A percentile compares a stretch with the other conserved stretches of the same genome.
Conservation (phyloP, 2,888 invertebrate species). For the Melanargia galathea region DNA sequence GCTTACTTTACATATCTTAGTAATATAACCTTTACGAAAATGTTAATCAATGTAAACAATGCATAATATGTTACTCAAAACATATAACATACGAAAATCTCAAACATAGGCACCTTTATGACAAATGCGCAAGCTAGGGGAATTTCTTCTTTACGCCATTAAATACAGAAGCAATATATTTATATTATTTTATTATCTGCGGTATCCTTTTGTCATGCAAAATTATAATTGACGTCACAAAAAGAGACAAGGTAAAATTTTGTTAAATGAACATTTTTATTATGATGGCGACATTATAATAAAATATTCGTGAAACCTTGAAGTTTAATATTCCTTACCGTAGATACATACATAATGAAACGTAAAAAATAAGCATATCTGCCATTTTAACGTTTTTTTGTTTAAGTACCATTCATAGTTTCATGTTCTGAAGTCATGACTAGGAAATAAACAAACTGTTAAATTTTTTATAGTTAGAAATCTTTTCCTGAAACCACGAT, state of each 20-base stretch:
- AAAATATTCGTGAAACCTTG: constrained; percentile 4
- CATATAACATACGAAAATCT: not conserved
- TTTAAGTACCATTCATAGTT: no score
- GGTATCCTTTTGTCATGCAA: not conserved
- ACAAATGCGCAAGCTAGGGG: not conserved
- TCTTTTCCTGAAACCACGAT: no score
- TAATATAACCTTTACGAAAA: not conserved
- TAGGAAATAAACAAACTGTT: no score
- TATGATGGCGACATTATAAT: constrained; percentile 4
- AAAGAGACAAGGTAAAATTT: constrained; percentile 4
- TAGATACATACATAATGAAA: not conserved
- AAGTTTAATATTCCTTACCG: constrained; percentile 5
- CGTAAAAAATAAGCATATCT: not conserved
- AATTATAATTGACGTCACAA: constrained; percentile 13
- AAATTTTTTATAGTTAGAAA: no score
- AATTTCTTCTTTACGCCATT: not conserved
- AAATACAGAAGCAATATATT: constrained; percentile 1
- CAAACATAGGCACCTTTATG: not conserved
- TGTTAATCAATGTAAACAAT: no score
- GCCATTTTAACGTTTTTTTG: not conserved
- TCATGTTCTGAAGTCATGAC: no score
- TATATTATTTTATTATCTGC: not conserved
- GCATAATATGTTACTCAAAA: no score
- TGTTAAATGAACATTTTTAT: constrained; percentile 9
- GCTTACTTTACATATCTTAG: no score